Base-by-base conservation (phyloP, 2,113 vertebrate species). In the Phylloscopus trochilus region DNA sequence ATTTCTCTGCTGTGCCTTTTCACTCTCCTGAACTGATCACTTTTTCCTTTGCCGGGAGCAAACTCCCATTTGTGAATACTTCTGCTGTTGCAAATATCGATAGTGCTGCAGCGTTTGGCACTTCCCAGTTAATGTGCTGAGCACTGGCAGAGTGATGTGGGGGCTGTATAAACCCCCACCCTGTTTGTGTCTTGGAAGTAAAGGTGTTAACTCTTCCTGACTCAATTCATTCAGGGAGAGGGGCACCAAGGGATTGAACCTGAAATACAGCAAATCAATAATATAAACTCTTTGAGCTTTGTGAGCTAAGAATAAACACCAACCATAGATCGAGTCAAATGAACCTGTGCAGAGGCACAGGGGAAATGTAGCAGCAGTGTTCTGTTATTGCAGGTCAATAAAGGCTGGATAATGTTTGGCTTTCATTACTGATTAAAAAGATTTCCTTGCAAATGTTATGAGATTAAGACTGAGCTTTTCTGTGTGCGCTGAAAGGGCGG, bases 271-370 rank as follows among this genome's bases (percentile, higher is more conserved):
- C 79, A 94, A 96, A 95, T 97, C 97, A 93, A 94, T 95, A 92
- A 70, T 51, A 93, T 39, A 93, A 96, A 95, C 87, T 85, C 87
- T 64, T 74, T 35, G 78, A 83, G 95, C 77, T 90, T 84, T 87
- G 87, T 67, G 93, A 95, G 88, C 83, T 93, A 92, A 97, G 93
- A 95, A 91, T 97, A 97, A 97, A 93, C 81, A 64, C 44, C 62
- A 90, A 24, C 18, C 47, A 27, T 79, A 52, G 93, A 69, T 12
- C 4, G 41, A 95, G 95, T 70, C 47, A 64, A 95, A 81, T 24
- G 72, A 93, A 73, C 79, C 85, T 78, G 62, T 28, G 88, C 77
- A 86, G 85, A 87, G 63, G 72, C 83, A 75, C 53, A 3, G 69
- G 96, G 78, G 90, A 95, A 84, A 63, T 51, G 62, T 31, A 80